A percentile compares a stretch with the other conserved stretches of the same genome.
These are phyloP conservation scores for Antrozous pallidus DNA, from an alignment of 2,797 vertebrate species.

Conservation along the genomic window DNA sequence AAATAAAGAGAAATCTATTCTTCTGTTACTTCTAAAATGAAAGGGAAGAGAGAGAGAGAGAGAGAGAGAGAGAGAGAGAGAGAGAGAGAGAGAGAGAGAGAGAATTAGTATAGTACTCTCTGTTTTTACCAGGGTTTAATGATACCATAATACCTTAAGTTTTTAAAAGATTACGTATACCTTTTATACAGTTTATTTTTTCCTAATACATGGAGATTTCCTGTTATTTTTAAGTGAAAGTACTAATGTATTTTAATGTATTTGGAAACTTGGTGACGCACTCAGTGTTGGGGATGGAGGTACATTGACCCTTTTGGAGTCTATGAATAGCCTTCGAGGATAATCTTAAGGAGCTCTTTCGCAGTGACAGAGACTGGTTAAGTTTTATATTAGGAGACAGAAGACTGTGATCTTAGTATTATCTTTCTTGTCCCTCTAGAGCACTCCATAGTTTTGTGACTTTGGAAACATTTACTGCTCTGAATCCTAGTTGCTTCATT, in stretches of 20 bases:
- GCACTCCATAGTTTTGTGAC: not conserved
- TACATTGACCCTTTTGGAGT: not conserved
- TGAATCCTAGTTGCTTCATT: not conserved
- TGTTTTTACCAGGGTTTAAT: slow-evolving; percentile 2
- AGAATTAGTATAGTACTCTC: not conserved
- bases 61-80: no score
- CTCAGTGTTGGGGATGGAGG: not conserved
- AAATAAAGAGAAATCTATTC: slow-evolving; percentile 5
- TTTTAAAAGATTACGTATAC: not conserved
- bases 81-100: no score
- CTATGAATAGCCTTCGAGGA: not conserved
- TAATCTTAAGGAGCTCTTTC: not conserved
- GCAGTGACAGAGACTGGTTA: not conserved
- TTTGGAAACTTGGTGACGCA: not conserved
- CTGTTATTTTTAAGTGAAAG: not conserved
- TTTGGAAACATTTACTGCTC: not conserved
- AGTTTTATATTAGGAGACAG: not conserved
- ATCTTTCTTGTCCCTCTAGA: not conserved
- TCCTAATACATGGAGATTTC: not conserved
- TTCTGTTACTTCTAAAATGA: not conserved
- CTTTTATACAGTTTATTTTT: not conserved
- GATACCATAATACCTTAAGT: not conserved
- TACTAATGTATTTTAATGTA: not conserved
- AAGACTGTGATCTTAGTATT: not conserved
- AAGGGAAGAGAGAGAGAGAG: not conserved